These are phyloP conservation scores for Scopus umbretta DNA, from an alignment of 2,113 vertebrate genomes.

Conservation along the genomic window DNA sequence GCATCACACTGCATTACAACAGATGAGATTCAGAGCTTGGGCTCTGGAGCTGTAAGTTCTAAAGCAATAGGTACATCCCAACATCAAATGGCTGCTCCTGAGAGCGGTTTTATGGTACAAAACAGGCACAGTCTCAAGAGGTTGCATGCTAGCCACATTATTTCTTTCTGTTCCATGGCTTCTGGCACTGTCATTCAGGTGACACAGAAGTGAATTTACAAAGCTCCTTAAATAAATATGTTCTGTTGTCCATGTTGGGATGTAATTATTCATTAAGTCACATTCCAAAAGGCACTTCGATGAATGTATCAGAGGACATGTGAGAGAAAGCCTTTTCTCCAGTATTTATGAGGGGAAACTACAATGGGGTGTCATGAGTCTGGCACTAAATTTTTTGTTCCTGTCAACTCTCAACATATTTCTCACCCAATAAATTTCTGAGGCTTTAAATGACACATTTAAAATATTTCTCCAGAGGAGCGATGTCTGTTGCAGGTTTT, in stretches of 20 bases:
- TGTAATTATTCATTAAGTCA: conserved; percentile 44
- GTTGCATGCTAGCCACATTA: background rate
- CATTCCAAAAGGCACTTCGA: conserved; percentile 35
- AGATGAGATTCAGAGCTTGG: background rate
- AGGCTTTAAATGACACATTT: conserved; percentile 16
- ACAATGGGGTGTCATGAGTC: background rate
- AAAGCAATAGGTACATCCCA: background rate
- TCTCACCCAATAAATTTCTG: conserved; percentile 49
- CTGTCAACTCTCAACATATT: conserved; percentile 35
- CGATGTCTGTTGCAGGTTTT: conserved; percentile 14
- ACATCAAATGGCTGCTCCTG: background rate
- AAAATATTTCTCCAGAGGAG: conserved; percentile 20
- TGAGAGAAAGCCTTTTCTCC: conserved; percentile 27
- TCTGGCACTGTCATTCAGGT: background rate
- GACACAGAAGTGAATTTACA: conserved; percentile 10
- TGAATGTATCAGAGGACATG: background rate
- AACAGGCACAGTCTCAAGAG: background rate
- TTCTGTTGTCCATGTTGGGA: background rate
- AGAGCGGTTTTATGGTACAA: background rate
- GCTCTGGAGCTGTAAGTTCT: background rate
- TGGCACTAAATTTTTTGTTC: conserved; percentile 35
- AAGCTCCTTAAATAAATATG: conserved; percentile 20
- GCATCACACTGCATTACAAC: background rate
- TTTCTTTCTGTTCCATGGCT: background rate
- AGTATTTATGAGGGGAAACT: conserved; percentile 56